phyloP scores from a whole-genome alignment of 2,797 vertebrate species.

The Crax fasciolata region DNA sequence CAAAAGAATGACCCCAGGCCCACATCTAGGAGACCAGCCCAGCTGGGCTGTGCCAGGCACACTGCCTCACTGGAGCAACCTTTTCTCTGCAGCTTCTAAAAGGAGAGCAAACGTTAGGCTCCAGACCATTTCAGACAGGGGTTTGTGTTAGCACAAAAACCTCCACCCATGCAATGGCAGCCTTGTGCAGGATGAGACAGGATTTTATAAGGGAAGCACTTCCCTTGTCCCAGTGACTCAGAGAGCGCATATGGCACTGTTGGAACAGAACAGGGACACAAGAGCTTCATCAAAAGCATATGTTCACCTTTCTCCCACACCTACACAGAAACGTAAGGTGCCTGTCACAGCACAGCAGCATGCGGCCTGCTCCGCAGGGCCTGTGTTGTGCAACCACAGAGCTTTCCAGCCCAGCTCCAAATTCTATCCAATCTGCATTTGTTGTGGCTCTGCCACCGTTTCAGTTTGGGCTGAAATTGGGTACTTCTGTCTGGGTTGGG shows the following conservation, averaged over 20 bases:
- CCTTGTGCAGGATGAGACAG: background rate
- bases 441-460: background rate
- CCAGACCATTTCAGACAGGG: background rate
- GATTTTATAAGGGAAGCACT: background rate
- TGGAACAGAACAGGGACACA: background rate
- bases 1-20: background rate
- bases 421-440: background rate
- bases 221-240: background rate
- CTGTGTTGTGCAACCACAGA: background rate
- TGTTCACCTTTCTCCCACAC: constrained; percentile 67
- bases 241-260: background rate
- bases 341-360: background rate
- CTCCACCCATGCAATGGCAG: background rate
- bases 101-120: background rate
- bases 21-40: background rate
- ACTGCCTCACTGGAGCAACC: background rate
- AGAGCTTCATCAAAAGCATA: constrained; percentile 61
- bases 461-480: background rate
- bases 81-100: background rate
- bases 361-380: background rate
- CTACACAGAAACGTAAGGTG: constrained; percentile 12
- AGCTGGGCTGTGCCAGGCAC: background rate
- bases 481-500: background rate
- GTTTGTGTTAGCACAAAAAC: background rate
- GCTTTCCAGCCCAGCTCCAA: background rate